Conservation (phyloP, 2,888 invertebrate genomes). For the Asteroscopus sphinx region DNA sequence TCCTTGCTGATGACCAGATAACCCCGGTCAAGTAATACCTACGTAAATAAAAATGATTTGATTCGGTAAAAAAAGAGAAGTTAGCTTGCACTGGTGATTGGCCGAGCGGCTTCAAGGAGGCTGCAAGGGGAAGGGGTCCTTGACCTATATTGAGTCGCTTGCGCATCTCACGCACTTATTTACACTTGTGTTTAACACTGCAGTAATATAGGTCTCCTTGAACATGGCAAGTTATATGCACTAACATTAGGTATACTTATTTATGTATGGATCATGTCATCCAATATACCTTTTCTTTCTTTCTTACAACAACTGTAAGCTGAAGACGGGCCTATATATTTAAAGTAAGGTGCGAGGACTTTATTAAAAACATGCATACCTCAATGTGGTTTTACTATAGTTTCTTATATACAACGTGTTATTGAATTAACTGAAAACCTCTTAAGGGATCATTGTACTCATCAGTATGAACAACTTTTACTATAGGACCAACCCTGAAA, state of each 20-base stretch:
- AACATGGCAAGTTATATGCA: neutral
- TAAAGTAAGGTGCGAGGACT: no score
- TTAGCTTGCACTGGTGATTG: conserved; percentile 80
- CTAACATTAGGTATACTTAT: neutral
- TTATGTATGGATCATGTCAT: neutral
- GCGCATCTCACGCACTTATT: conserved; percentile 60
- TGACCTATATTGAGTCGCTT: conserved; percentile 81
- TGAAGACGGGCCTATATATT: neutral
- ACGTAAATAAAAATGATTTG: conserved; percentile 88
- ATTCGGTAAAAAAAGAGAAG: conserved; percentile 82
- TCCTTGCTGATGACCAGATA: conserved; percentile 84
- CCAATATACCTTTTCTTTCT: no score
- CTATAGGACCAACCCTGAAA: no score
- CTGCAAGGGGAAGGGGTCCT: conserved; percentile 87
- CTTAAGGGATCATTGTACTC: no score
- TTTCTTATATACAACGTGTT: no score
- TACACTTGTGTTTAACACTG: conserved; percentile 63
- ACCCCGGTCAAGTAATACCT: conserved; percentile 80
- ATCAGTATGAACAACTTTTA: no score
- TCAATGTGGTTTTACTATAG: no score
- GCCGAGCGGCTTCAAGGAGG: conserved; percentile 85
- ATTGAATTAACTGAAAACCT: no score
- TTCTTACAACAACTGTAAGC: neutral
- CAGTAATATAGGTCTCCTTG: conserved; percentile 27
- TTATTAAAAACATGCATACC: no score